phyloP scores from a whole-genome alignment of 1,140 invertebrate species.

The Drosophila biarmipes region DNA sequence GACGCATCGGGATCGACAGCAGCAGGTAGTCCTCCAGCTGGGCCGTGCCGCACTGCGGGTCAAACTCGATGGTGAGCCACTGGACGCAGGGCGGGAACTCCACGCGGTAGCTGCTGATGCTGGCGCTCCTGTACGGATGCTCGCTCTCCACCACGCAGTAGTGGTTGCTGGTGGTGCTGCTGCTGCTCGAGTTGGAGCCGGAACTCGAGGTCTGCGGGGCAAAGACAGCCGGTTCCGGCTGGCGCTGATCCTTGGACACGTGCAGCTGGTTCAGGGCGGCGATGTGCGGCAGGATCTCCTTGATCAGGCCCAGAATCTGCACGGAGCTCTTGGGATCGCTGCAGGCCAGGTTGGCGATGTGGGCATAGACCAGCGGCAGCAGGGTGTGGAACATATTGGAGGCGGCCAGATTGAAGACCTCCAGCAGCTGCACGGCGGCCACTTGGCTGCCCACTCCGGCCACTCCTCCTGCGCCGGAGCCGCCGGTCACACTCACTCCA shows the following conservation, averaged over 20 bases:
- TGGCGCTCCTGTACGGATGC: slow-evolving; percentile 97
- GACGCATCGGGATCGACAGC: slow-evolving; percentile 90
- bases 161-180: slow-evolving; percentile 90
- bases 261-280: slow-evolving; percentile 92
- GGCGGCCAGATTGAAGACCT: slow-evolving; percentile 79
- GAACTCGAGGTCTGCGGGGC: slow-evolving; percentile 2
- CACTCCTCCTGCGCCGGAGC: slow-evolving; percentile 34
- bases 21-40: slow-evolving; percentile 97
- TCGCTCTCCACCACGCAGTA: slow-evolving; percentile 98
- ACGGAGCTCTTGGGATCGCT: slow-evolving; percentile 95
- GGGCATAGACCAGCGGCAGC: slow-evolving; percentile 91
- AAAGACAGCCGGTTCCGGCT: slow-evolving; percentile 33
- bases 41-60: slow-evolving; percentile 95
- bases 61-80: slow-evolving; percentile 97
- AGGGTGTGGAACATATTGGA: slow-evolving; percentile 89
- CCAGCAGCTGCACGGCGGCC: slow-evolving; percentile 66
- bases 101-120: slow-evolving; percentile 95
- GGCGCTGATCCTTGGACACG: slow-evolving; percentile 82
- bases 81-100: slow-evolving; percentile 94
- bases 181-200: slow-evolving; percentile 8
- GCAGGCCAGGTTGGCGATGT: slow-evolving; percentile 92
- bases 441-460: slow-evolving; percentile 25
- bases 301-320: slow-evolving; percentile 94
- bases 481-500: slow-evolving; percentile 10
- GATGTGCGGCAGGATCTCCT: slow-evolving; percentile 95